Evolutionary conservation across 2,888 invertebrate genomes (phyloP), one percentile per base, ranked within the genome.

Genomic region (Cephus runcator): DNA sequence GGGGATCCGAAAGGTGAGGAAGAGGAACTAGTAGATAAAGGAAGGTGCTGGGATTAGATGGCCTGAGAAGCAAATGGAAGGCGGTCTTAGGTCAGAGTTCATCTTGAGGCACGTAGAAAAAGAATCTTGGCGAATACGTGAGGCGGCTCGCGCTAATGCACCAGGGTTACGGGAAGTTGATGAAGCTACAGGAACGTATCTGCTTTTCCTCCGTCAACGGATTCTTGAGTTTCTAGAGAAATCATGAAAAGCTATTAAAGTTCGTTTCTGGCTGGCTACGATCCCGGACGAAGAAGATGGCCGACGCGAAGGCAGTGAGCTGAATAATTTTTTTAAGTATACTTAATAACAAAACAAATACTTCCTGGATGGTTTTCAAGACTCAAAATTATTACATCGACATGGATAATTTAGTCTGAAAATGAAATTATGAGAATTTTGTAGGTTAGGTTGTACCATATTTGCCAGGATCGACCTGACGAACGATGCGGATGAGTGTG

Each of bases 101-200:
- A 74, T 30, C n/a, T 9, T 12, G 74, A 23, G 35, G 15, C 74
- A 74, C 35, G 74, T 74, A 74, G 74, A 36, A 36, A 36, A 30
- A 74, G 74, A 74, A 74, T 74, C 74, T 74, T 23, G 31, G 74
- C n/a, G 74, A 35, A 74, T 74, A 74, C 74, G 74, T 74, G 74
- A 74, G 74, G 74, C 34, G 34, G 74, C 35, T 35, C 12, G 34
- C 31, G 35, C 74, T 34, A 12, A 74, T 74, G 35, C 74, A 74
- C 30, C 30, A 3, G 74, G 74, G 74, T 34, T 74, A 23, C 56
- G 56, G 56, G 56, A 56, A 56, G 56, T 23, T 56, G 23, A 2
- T 2, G 56, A 56, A 56, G 56, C 23, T 9, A 2, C 56, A 23
- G 56, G 23, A 23, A 56, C 9, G 9, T 56, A 56, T 56, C 56